A percentile compares a stretch with the other conserved stretches of the same genome.
These are phyloP conservation scores for Axinella damicornis DNA, from an alignment of 37 sponge, comb jelly and placozoan genomes.

Conservation along the genomic window DNA sequence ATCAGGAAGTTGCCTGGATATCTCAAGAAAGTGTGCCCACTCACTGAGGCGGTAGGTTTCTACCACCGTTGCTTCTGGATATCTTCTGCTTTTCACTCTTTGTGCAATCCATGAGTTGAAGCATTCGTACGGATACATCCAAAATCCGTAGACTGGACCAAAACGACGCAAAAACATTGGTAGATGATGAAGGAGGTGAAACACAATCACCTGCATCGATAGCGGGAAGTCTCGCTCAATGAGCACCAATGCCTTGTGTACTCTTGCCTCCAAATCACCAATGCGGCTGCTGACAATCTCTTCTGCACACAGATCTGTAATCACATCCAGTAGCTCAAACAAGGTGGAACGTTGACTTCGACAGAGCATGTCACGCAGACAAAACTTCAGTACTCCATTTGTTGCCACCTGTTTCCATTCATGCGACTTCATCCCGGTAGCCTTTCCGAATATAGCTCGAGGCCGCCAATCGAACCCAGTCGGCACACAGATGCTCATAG, in stretches of 20 bases:
- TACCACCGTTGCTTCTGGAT: constrained; percentile 25
- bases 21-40: no score
- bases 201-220: background rate
- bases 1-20: no score
- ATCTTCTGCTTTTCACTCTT: constrained; percentile 4
- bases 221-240: constrained; percentile 20
- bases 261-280: background rate
- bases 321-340: background rate
- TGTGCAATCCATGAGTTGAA: constrained; percentile 18
- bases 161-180: background rate
- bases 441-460: no score
- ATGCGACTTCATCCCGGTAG: no score
- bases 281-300: background rate
- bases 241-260: background rate
- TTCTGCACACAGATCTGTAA: background rate
- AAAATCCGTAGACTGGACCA: constrained; percentile 22
- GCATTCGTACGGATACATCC: constrained; percentile 31
- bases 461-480: no score
- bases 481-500: no score
- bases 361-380: constrained; percentile 5
- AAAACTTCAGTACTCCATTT: constrained; percentile 12
- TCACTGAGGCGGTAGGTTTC: no score
- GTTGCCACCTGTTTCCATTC: no score
- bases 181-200: constrained; percentile 29
- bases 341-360: background rate